These are phyloP conservation scores for Chroicocephalus ridibundus DNA, from an alignment of 2,113 vertebrate species.

Conservation along the genomic window DNA sequence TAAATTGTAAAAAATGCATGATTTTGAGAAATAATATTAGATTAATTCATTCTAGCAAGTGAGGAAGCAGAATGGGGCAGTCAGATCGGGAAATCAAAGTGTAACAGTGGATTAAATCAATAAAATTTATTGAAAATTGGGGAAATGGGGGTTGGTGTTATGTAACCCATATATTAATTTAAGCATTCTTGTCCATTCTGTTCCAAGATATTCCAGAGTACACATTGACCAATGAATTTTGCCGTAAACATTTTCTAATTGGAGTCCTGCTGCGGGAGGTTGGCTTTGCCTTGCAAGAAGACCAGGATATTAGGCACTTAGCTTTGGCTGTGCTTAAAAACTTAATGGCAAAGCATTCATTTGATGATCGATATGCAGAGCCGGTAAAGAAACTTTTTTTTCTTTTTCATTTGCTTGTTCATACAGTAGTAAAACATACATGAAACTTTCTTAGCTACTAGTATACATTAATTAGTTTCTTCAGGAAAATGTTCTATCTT, in stretches of 20 bases:
- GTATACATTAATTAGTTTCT: neutral
- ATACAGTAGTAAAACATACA: neutral
- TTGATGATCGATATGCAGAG: slow-evolving; percentile 89
- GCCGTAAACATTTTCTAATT: slow-evolving; percentile 95
- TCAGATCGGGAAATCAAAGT: neutral
- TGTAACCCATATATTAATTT: neutral
- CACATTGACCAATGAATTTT: slow-evolving; percentile 95
- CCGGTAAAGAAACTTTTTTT: slow-evolving; percentile 76
- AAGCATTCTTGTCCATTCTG: neutral
- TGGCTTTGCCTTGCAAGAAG: slow-evolving; percentile 94
- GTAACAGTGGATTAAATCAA: neutral
- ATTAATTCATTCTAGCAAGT: neutral
- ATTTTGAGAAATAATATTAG: neutral
- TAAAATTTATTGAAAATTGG: neutral
- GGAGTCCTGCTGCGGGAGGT: slow-evolving; percentile 92
- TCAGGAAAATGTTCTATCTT: neutral
- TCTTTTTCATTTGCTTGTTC: neutral
- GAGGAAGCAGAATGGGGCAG: neutral
- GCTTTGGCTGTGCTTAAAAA: slow-evolving; percentile 93
- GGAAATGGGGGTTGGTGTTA: neutral
- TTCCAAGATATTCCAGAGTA: slow-evolving; percentile 90
- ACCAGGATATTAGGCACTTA: slow-evolving; percentile 93
- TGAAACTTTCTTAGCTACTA: neutral
- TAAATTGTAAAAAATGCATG: neutral
- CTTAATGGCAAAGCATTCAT: slow-evolving; percentile 96